A percentile compares a stretch with the other conserved stretches of the same genome.
Conservation (phyloP, 2,797 vertebrate genomes). For the Podarcis siculus region DNA sequence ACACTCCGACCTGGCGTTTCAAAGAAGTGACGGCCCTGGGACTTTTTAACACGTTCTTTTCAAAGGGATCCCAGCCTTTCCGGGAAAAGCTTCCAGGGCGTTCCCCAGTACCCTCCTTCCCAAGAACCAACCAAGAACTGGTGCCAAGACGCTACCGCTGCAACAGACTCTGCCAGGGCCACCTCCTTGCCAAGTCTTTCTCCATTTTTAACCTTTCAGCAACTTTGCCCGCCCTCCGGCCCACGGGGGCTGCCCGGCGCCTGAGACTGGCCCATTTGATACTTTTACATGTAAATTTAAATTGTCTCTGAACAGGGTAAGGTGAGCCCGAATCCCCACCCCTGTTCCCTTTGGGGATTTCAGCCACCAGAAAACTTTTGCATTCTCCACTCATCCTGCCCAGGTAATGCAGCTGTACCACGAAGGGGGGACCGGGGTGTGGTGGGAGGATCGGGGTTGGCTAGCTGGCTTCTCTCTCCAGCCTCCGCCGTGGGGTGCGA, state of each 20-base stretch:
- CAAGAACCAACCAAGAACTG: slow-evolving; percentile 28
- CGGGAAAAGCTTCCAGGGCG: slow-evolving; percentile 11
- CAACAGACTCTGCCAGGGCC: not conserved
- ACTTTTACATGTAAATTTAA: slow-evolving; percentile 79
- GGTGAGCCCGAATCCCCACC: slow-evolving; percentile 59
- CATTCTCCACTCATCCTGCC: slow-evolving; percentile 34
- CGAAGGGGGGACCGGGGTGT: not conserved
- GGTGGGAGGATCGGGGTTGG: slow-evolving; percentile 18
- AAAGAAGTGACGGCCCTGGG: slow-evolving; percentile 54
- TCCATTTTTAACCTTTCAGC: slow-evolving; percentile 68
- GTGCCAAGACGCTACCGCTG: slow-evolving; percentile 8
- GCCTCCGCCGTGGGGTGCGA: not conserved
- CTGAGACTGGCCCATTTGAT: slow-evolving; percentile 72
- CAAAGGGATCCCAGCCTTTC: slow-evolving; percentile 25
- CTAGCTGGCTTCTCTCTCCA: not conserved
- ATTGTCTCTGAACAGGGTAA: slow-evolving; percentile 83
- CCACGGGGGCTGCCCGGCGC: slow-evolving; percentile 46
- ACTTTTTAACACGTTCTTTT: slow-evolving; percentile 68
- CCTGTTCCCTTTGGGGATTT: slow-evolving; percentile 6
- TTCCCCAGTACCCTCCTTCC: not conserved
- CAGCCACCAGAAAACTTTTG: slow-evolving; percentile 29
- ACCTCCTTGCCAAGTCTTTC: slow-evolving; percentile 18
- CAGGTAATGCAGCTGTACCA: slow-evolving; percentile 1
- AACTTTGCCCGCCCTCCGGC: slow-evolving; percentile 52
- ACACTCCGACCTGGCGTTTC: slow-evolving; percentile 51